Base-by-base conservation (phyloP, 2,888 invertebrate species). In the Ptilodon capucinus region DNA sequence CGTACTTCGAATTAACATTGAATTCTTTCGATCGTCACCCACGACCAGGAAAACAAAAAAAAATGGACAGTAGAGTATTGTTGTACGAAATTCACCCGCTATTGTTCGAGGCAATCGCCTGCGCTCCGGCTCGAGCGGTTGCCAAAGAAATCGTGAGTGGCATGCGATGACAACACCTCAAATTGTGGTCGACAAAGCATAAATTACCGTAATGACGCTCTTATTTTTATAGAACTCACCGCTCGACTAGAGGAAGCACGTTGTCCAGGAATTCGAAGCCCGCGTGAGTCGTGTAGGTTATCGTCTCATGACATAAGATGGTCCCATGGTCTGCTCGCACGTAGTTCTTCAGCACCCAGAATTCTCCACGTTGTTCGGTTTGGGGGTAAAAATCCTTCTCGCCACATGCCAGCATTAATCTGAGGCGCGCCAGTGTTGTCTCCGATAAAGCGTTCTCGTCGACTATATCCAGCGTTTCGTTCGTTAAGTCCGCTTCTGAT, bases 211-310 rank as follows among this genome's bases (percentile, higher is more conserved):
- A 58, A 52, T 53, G 45, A 53, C 46, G 63, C 23, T 54, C 36
- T 19, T 11, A 19, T 36, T 36, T 36, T 30, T 52, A 48, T 19
- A 40, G 45, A 42, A 71, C 90, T 86, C 62, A 93, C 87, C 95
- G 93, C 78, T 96, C 95, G 76, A 97, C 88, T 68, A 98, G 91
- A 51, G 97, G 96, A 79, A 94, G 93, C 68, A 97, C 92, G 85
- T 98, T 98, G 84, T 97, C 96, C 74, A 98, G 93, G 90, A 97
- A 98, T 64, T 97, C 96, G 86, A 94, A 97, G 73, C 97, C 97
- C 4, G 96, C 97, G 82, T 98, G 98, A 11, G 98, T 98, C 28
- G 97, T 97, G 76, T 97, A 97, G 0, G 98, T 98, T 59, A 98
- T 93, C 62, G 94, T 94, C 84, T 97, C 96, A 84, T 96, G 95